A percentile compares a stretch with the other conserved stretches of the same genome.
Conservation (phyloP, 2,888 invertebrate genomes). For the Sphaeridia pumilis region DNA sequence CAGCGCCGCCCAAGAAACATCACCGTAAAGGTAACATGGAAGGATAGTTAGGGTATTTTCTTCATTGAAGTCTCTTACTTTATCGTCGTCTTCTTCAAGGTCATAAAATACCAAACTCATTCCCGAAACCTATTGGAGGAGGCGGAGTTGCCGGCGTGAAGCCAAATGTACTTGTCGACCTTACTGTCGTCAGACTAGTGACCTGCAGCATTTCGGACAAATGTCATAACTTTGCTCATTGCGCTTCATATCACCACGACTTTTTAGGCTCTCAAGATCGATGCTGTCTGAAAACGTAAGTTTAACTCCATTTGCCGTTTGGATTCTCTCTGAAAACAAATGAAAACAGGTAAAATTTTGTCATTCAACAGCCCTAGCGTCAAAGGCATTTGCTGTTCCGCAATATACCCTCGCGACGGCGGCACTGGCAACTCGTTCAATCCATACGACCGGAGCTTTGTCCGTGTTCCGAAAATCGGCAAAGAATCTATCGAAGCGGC, state of each 20-base stretch:
- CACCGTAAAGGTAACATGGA: not conserved
- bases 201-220: slow-evolving; percentile 23
- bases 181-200: no score
- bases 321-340: not conserved
- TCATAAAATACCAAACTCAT: no score
- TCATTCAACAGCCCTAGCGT: not conserved
- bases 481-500: slow-evolving; percentile 24
- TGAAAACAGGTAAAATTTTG: not conserved
- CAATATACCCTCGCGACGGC: slow-evolving; percentile 10
- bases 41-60: no score
- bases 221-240: slow-evolving; percentile 29
- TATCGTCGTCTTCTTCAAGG: no score
- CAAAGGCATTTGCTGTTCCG: slow-evolving; percentile 32
- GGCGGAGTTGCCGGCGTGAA: no score
- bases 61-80: no score
- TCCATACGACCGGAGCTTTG: slow-evolving; percentile 21
- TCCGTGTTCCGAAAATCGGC: slow-evolving; percentile 23
- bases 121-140: no score
- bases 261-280: slow-evolving; percentile 26
- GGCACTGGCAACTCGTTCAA: slow-evolving; percentile 24
- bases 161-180: no score
- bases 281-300: slow-evolving; percentile 20
- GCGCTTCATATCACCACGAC: slow-evolving; percentile 22
- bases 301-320: not conserved
- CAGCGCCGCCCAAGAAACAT: not conserved